Conservation (phyloP, 2,797 vertebrate genomes). For the Podargus strigoides region DNA sequence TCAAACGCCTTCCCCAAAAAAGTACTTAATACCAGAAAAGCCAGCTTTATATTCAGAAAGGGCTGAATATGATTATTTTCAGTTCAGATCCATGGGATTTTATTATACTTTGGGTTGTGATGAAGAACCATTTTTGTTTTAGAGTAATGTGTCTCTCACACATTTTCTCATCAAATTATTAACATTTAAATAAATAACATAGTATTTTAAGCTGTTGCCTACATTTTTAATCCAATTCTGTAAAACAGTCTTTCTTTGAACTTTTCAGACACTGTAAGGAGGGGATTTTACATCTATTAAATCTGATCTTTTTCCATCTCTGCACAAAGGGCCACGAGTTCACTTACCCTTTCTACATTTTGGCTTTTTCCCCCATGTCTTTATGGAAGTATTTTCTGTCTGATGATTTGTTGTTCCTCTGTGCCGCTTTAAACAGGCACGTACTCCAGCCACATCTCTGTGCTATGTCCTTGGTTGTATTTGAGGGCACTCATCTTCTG, state of each 20-base stretch:
- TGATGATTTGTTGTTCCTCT: not conserved
- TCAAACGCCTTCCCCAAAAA: not conserved
- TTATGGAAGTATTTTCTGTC: not conserved
- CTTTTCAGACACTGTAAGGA: not conserved
- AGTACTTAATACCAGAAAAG: not conserved
- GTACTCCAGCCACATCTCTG: not conserved
- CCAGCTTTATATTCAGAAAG: not conserved
- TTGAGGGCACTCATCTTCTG: not conserved
- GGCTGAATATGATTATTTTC: not conserved
- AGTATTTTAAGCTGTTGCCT: not conserved
- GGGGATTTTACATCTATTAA: not conserved
- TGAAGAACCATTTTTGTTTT: not conserved
- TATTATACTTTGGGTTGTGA: not conserved
- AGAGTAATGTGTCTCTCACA: not conserved
- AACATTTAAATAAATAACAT: not conserved
- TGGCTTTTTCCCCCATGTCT: not conserved
- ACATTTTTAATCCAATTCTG: not conserved
- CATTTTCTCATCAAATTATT: not conserved
- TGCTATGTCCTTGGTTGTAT: not conserved
- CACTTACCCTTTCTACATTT: not conserved
- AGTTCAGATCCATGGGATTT: not conserved
- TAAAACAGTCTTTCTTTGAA: not conserved
- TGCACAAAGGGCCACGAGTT: not conserved
- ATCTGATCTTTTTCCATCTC: not conserved
- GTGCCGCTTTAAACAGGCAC: not conserved